phyloP scores from a whole-genome alignment of 2,797 vertebrate genomes.

The Phalanger gymnotis region DNA sequence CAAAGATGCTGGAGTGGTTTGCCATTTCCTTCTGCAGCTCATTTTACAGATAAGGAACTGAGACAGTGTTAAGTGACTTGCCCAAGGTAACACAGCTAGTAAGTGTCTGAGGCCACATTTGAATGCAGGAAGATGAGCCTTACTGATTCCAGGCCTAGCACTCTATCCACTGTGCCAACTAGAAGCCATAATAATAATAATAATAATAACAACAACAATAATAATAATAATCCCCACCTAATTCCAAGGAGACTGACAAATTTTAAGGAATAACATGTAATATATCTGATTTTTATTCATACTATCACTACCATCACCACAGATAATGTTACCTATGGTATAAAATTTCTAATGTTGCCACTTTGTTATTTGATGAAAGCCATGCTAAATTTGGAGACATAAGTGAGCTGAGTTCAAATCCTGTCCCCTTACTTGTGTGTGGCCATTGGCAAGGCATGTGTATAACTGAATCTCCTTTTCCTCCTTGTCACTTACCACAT shows the following conservation, averaged over 20 bases:
- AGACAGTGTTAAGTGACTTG: background rate
- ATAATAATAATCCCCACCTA: background rate
- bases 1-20: background rate
- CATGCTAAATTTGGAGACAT: background rate
- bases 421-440: no score
- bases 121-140: background rate
- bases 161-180: background rate
- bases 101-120: background rate
- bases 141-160: background rate
- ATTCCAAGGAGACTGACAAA: background rate
- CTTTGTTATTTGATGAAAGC: background rate
- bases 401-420: background rate
- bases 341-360: background rate
- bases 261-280: background rate
- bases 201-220: no score
- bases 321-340: background rate
- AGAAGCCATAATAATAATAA: background rate
- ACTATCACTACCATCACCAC: background rate
- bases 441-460: no score
- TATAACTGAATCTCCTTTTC: no score
- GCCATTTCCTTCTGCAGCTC: background rate
- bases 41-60: background rate
- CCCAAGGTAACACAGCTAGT: background rate
- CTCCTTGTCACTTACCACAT: no score
- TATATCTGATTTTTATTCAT: background rate